Evolutionary conservation across 1,140 invertebrate species (phyloP), one percentile per base, ranked within the genome.

Genomic region (Hylyphantes graminicola): DNA sequence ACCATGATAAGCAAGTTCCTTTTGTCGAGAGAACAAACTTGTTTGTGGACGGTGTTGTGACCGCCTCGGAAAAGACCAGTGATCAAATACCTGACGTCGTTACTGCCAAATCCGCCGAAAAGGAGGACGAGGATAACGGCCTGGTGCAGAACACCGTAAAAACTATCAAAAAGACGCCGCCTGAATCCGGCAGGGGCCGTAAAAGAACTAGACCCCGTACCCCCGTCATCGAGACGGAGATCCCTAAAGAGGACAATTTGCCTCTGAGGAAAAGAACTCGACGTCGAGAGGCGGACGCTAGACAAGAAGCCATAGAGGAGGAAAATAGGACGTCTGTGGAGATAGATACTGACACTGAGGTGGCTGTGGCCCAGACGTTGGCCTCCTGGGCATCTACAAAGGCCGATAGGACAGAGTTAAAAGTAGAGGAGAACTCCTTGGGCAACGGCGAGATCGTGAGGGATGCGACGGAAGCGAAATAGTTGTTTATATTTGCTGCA

Each of bases 311-410:
- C 5, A 12, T 11, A 35, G 68, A 65, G 53, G 68, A 83, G n/a
- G 35, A 59, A 15, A 84, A 84, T 51, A 73, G 73, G 35, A 72
- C 68, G n/a, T 15, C 65, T 73, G 53, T 85, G n/a, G 84, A 85
- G 61, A 79, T 86, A 12, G 78, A 86, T 59, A 86, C 80, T 12
- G 85, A 86, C 59, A 81, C 85, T 64, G 85, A 86, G 65, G 79
- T 86, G 54, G 65, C 77, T 9, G 85, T 81, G 15, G 85, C 85
- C 21, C 73, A 86, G 19, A 83, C 85, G 0, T 59, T 86, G 72
- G 85, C 80, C 5, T 77, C 61, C 48, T 86, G 79, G 85, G 79
- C 85, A 17, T 67, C 80, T 48, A 78, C 77, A 7, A 86, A 80
- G 48, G n/a, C 75, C 17, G 85, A 85, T 70, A 74, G 85, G 55